Conservation (phyloP, 2,113 vertebrate species). For the Sminthopsis crassicaudata region DNA sequence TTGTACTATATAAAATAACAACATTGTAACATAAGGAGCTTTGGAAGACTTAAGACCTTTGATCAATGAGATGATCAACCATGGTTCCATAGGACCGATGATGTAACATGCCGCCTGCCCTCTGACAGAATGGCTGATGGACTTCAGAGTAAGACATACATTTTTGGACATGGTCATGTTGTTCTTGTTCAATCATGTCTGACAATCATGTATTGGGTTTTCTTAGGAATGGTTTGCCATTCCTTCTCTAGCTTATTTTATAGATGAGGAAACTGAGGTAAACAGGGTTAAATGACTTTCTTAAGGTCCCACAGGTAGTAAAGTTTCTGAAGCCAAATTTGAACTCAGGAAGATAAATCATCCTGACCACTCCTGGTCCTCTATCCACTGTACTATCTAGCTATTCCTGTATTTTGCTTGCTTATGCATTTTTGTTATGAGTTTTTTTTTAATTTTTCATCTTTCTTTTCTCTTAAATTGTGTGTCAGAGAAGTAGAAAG, state of each 20-base stretch:
- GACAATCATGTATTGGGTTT: too few relatives aligned
- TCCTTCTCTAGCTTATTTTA: too few relatives aligned
- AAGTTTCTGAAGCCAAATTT: too few relatives aligned
- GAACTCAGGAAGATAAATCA: too few relatives aligned
- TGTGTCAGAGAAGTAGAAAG: background rate
- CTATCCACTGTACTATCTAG: background rate
- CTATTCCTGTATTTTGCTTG: background rate
- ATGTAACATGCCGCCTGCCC: background rate
- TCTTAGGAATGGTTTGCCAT: too few relatives aligned
- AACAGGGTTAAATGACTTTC: too few relatives aligned
- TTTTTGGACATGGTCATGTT: background rate
- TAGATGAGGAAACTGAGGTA: too few relatives aligned
- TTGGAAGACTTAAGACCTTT: background rate
- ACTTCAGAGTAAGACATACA: background rate
- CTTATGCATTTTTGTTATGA: background rate
- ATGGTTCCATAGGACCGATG: background rate
- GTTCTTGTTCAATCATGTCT: too few relatives aligned
- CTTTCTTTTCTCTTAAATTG: background rate
- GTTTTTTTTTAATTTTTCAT: background rate
- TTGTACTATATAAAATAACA: background rate
- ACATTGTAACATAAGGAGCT: background rate
- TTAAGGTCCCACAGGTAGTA: too few relatives aligned
- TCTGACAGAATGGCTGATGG: background rate
- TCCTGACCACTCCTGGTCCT: background rate
- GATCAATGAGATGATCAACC: background rate